Evolutionary conservation across 2,113 vertebrate species (phyloP), one percentile per base, ranked within the genome.

Genomic region (Pelvicachromis taeniatus): DNA sequence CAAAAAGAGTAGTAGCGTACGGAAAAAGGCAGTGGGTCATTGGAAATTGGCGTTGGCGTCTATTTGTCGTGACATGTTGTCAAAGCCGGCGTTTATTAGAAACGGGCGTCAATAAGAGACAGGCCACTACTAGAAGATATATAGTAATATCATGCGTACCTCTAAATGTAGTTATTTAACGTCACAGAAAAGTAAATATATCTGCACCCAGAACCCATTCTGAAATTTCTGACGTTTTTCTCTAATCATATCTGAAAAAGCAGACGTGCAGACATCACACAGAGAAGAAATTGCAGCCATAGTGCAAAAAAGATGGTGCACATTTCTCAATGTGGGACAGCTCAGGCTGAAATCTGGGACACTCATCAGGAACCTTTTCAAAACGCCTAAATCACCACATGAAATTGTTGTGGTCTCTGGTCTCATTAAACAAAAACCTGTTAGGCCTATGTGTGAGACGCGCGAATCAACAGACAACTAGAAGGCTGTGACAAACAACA

Each of bases 361-460:
- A 6, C 21, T 84, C 53, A 48, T 75, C 33, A 35, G 2, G 40
- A 4, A 6, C 12, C 0, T 56, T 55, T 17, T 29, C 52, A 33
- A 82, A 58, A 63, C 5, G 42, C 7, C 16, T 40, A 53, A 78
- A 78, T 58, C 68, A 70, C 8, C 0, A 0, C 77, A 58, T 56
- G 7, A 80, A 59, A 31, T 48, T 0, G 8, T 59, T 59, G 42
- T 0, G 55, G 54, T 50, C 11, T n/a, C 55, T 45, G 78, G 9
- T 29, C 9, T 80, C 33, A 53, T 42, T 2, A 26, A 53, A 40
- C 14, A n/a, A 75, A 4, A 31, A 50, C 9, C 23, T n/a, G 42
- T 75, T 75, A 13, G 0, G 68, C 0, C 1, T 31, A 17, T 35
- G 11, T 38, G 50, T 55, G 31, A 75, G 9, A 78, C 1, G 0